These are phyloP conservation scores for Anoura caudifer DNA, from an alignment of 2,113 vertebrate genomes.

Conservation along the genomic window DNA sequence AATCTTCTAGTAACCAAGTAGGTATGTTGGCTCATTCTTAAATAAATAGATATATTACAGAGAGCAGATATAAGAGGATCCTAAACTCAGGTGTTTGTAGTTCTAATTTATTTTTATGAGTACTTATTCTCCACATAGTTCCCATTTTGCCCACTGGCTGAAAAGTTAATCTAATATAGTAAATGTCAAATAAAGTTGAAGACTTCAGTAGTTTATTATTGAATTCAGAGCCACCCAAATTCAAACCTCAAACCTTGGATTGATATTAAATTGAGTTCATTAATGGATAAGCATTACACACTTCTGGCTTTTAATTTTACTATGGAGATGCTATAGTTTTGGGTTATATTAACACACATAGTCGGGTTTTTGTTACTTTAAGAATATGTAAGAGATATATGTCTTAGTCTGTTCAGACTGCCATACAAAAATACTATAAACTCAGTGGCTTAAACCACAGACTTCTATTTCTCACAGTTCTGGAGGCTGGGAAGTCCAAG, in stretches of 20 bases:
- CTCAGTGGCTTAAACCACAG: neutral
- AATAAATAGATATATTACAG: neutral
- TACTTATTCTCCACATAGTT: neutral
- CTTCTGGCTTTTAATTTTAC: neutral
- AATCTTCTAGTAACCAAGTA: neutral
- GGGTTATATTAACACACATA: neutral
- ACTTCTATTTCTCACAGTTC: neutral
- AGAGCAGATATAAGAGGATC: neutral
- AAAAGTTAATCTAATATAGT: neutral
- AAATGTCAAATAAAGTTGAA: neutral
- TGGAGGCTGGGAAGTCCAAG: neutral
- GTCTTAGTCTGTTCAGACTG: neutral
- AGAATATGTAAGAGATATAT: neutral
- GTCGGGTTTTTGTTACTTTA: neutral
- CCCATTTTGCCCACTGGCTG: neutral
- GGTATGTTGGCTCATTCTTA: neutral
- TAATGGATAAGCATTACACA: neutral
- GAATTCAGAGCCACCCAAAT: neutral
- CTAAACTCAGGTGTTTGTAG: neutral
- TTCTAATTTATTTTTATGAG: neutral
- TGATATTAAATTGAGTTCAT: neutral
- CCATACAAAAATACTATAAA: neutral
- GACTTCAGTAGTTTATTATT: neutral
- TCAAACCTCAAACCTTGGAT: neutral
- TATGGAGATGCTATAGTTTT: neutral